phyloP scores from a whole-genome alignment of 2,888 invertebrate genomes.

The Orthosia cruda region DNA sequence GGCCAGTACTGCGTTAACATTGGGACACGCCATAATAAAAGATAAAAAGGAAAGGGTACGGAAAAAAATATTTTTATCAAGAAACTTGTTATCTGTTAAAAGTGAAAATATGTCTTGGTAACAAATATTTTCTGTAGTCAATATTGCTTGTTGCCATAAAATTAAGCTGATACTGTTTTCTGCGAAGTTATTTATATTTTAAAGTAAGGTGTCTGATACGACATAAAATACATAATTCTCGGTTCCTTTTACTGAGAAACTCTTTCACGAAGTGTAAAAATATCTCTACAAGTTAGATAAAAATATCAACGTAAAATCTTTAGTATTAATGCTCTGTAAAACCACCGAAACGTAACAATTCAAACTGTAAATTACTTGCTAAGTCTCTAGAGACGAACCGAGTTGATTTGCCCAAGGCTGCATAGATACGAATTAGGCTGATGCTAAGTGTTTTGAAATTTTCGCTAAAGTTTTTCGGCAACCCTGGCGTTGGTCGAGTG shows the following conservation, averaged over 20 bases:
- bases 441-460: constrained; percentile 27
- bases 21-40: too few relatives aligned
- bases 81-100: neutral
- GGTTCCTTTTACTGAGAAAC: neutral
- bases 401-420: constrained; percentile 11
- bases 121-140: neutral
- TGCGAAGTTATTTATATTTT: neutral
- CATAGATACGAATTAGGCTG: constrained; percentile 23
- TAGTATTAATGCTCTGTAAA: neutral
- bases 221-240: neutral
- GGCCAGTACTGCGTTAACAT: too few relatives aligned
- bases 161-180: neutral
- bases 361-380: constrained; percentile 20
- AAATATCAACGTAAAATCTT: too few relatives aligned
- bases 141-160: neutral
- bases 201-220: too few relatives aligned
- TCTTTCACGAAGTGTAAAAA: too few relatives aligned
- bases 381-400: constrained; percentile 7
- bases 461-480: constrained; percentile 34
- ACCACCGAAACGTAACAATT: neutral
- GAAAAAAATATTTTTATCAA: neutral
- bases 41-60: neutral
- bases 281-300: neutral
- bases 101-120: neutral
- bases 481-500: constrained; percentile 50